These are phyloP conservation scores for Pseudomugil tenellus DNA, from an alignment of 2,797 vertebrate genomes.

Conservation along the genomic window DNA sequence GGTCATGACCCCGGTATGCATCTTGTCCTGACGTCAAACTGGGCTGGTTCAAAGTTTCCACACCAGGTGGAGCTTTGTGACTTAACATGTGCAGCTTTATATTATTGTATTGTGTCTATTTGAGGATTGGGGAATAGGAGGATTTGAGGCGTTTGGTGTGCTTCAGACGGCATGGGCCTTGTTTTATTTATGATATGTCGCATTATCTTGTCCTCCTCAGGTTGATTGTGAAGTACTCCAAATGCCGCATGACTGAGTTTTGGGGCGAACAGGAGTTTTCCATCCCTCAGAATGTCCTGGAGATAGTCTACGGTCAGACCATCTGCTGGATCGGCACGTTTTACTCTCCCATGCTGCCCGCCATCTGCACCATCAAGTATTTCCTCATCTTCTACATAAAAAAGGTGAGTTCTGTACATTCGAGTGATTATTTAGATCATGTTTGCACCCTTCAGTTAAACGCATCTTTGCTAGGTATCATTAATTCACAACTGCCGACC, in stretches of 20 bases:
- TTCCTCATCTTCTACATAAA: constrained; percentile 95
- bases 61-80: too few relatives aligned
- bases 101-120: too few relatives aligned
- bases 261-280: constrained; percentile 91
- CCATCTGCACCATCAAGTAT: constrained; percentile 92
- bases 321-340: constrained; percentile 98
- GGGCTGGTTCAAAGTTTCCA: too few relatives aligned
- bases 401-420: constrained; percentile 79
- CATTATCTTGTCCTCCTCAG: constrained; percentile 67
- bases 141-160: too few relatives aligned
- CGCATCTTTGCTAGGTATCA: constrained; percentile 79
- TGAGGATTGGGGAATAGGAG: too few relatives aligned
- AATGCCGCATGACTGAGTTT: constrained; percentile 84
- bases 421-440: not conserved
- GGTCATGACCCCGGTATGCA: too few relatives aligned
- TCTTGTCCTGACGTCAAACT: too few relatives aligned
- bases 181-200: not conserved
- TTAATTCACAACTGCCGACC: constrained; percentile 89
- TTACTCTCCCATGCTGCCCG: constrained; percentile 93
- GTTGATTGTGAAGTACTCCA: constrained; percentile 88
- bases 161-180: too few relatives aligned
- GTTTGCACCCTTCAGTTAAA: not conserved
- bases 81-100: too few relatives aligned
- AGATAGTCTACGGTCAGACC: constrained; percentile 95
- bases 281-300: constrained; percentile 93